These are phyloP conservation scores for Pteropus rufus DNA, from an alignment of 2,797 vertebrate genomes.

Conservation along the genomic window DNA sequence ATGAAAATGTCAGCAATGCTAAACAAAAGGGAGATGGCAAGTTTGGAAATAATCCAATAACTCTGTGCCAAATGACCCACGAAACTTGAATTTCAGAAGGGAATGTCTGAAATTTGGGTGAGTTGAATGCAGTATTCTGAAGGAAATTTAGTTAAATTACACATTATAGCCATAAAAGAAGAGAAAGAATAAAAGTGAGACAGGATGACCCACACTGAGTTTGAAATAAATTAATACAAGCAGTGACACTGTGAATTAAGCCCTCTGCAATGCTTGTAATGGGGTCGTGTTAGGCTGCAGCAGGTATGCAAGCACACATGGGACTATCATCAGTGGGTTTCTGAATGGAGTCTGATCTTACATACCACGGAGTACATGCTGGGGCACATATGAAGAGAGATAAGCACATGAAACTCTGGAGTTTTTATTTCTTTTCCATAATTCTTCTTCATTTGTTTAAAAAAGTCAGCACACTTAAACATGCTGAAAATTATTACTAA, in stretches of 20 bases:
- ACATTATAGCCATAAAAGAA: background rate
- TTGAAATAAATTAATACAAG: background rate
- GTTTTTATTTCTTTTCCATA: background rate
- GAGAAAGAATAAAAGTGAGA: background rate
- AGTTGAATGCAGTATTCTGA: background rate
- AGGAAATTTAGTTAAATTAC: background rate
- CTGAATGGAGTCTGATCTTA: background rate
- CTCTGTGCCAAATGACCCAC: conserved; percentile 21
- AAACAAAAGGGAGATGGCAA: conserved; percentile 42
- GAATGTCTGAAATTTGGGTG: background rate
- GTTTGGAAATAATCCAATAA: conserved; percentile 27
- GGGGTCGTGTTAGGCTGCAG: rapidly evolving
- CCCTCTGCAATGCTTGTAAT: background rate
- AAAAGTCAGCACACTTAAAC: background rate
- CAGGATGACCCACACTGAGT: background rate
- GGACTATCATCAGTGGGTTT: background rate
- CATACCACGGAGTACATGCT: background rate
- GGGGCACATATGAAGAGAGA: background rate
- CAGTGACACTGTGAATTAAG: background rate
- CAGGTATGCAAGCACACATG: background rate
- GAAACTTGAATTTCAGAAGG: background rate
- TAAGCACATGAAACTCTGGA: background rate
- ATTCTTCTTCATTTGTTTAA: background rate
- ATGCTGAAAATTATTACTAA: background rate
- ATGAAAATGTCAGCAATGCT: conserved; percentile 30